These are phyloP conservation scores for Tenthredo notha DNA, from an alignment of 2,888 invertebrate species.

Conservation along the genomic window DNA sequence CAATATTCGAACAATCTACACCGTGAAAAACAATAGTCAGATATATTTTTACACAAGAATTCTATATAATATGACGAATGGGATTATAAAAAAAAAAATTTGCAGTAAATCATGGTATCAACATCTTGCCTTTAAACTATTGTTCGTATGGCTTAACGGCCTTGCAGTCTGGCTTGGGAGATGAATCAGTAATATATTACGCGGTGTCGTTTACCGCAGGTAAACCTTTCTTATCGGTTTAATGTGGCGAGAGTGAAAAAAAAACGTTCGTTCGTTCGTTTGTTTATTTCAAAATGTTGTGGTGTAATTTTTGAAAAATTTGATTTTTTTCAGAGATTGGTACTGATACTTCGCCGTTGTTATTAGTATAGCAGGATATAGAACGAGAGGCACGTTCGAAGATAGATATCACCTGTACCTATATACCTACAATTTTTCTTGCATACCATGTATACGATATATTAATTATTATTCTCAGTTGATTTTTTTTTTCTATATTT, in stretches of 20 bases:
- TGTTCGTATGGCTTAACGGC: neutral
- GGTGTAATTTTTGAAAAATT: neutral
- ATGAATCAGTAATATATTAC: constrained; percentile 17
- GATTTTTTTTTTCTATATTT: neutral
- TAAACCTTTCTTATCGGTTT: neutral
- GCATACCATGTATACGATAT: neutral
- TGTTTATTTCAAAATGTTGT: neutral
- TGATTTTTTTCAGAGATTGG: neutral
- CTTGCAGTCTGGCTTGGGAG: neutral
- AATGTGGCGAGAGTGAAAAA: neutral
- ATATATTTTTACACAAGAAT: neutral
- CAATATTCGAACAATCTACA: neutral
- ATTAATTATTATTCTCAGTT: neutral
- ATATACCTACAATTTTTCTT: neutral
- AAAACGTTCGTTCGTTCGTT: neutral
- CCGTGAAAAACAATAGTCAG: neutral
- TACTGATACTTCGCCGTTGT: too few relatives aligned
- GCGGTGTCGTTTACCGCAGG: neutral
- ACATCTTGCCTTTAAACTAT: constrained; percentile 7
- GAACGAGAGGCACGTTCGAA: neutral
- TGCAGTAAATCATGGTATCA: neutral
- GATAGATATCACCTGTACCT: neutral
- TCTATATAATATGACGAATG: neutral
- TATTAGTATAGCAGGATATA: neutral
- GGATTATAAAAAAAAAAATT: neutral